Evolutionary conservation across 2,797 vertebrate species (phyloP).

Genomic region (Pelochelys cantorii): DNA sequence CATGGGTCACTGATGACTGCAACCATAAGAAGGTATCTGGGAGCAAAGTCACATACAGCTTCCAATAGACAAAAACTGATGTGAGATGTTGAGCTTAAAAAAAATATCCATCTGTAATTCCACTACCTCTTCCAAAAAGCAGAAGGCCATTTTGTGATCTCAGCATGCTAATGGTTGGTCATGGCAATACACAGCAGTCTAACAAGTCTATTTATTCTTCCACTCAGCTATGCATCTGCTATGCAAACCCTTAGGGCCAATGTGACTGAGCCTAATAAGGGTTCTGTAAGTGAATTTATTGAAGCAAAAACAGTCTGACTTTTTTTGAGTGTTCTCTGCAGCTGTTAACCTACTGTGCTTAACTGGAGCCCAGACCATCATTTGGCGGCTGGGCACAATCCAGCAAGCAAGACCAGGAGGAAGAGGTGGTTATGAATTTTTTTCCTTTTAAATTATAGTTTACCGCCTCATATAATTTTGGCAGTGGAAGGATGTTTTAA

Average conservation of each 20-base stretch:
- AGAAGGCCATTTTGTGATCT: not conserved
- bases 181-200: not conserved
- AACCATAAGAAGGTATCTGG: accelerated
- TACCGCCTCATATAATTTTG: not conserved
- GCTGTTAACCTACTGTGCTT: not conserved
- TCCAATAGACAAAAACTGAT: not conserved
- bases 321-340: accelerated
- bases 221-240: not conserved
- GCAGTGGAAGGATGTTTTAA: not conserved
- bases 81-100: accelerated
- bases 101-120: not conserved
- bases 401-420: not conserved
- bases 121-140: not conserved
- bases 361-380: not conserved
- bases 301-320: accelerated
- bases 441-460: not conserved
- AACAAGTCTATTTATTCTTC: not conserved
- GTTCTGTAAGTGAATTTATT: not conserved
- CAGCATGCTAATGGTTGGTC: not conserved
- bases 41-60: accelerated
- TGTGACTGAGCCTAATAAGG: not conserved
- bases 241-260: accelerated
- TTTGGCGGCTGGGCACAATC: not conserved
- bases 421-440: not conserved
- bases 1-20: accelerated